Base-by-base conservation (phyloP, 2,888 invertebrate species). In the Sepiola atlantica region DNA sequence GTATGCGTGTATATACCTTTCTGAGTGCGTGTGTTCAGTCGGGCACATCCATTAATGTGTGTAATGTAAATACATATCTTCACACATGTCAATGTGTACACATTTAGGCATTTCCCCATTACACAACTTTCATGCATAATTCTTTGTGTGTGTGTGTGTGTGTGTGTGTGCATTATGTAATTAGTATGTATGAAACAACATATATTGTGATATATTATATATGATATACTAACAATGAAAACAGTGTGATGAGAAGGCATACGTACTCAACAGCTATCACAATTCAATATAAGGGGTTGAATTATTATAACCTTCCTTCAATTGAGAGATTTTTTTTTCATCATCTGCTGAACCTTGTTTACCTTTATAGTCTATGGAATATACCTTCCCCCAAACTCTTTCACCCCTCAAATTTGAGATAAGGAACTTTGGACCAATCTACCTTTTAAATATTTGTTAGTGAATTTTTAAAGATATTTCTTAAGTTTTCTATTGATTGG, bases 291-390 rank as follows among this genome's bases (percentile, higher is more conserved):
- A 32, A n/a, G n/a, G n/a, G 77, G n/a, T 4, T n/a, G n/a, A 32
- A n/a, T n/a, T 77, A 32, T 32, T n/a, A 21, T 28, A 14, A n/a
- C 4, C n/a, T n/a, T 32, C 32, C 32, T 77, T n/a, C n/a, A 77
- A 2, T 77, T 77, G 16, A 77, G 28, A n/a, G 77, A 14, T 28
- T 28, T 61, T 61, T 61, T 28, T 61, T 45, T 32, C 32, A 32
- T 77, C 77, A 77, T n/a, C 77, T 77, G 77, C n/a, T 77, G 77
- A 77, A 77, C 77, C 77, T 77, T 77, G n/a, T 77, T n/a, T 77
- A 12, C n/a, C n/a, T n/a, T 77, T 14, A 20, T 77, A 77, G 77
- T n/a, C n/a, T n/a, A 77, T 1, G n/a, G 14, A n/a, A n/a, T 77
- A 12, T 77, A 10, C n/a, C 28, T n/a, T 77, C 20, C 57, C 24